Evolutionary conservation across 2,797 vertebrate species (phyloP), one percentile per base, ranked within the genome.

Genomic region (Acanthopagrus latus): DNA sequence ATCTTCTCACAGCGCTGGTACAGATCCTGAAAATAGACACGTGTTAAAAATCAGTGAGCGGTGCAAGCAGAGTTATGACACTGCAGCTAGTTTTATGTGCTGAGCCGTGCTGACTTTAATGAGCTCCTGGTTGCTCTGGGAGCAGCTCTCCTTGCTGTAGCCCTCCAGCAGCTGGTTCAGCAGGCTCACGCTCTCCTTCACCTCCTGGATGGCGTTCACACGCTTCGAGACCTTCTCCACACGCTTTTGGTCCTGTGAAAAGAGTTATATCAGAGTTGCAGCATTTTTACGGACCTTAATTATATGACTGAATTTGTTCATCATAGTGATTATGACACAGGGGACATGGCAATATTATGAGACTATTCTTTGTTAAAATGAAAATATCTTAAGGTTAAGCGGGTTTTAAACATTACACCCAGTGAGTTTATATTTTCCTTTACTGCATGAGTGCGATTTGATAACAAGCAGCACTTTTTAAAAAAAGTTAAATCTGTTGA

Each of bases 211-310:
- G 82, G 98, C 96, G 0, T 97, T 98, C 47, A 97, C 95, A 23
- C 98, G 94, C 94, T 98, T 98, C 0, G 98, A 99, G 56, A 98
- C 97, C 90, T 99, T 99, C 88, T 99, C 98, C 95, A 98, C 98
- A 5, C 97, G 96, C 82, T 98, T 99, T 89, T 99, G 97, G 84
- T 99, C 98, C 98, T 99, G 38, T 2, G 23, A 55, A n/a, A 46
- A 25, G 0, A 74, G 4, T 38, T 2, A n/a, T 43, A 6, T 5
- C 13, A 47, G 43, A 56, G 48, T 2, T 18, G 3, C 14, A 2
- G 43, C 18, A n/a, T 27, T 48, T 25, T 52, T n/a, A 9, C 51
- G 33, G 17, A 64, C 10, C 25, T 54, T 65, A 4, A 12, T 17
- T 27, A 54, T 21, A 10, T 55, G 14, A 25, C 14, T 23, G 2